Evolutionary conservation across 1,140 invertebrate genomes (phyloP).

Genomic region (Zaprionus ornatus): DNA sequence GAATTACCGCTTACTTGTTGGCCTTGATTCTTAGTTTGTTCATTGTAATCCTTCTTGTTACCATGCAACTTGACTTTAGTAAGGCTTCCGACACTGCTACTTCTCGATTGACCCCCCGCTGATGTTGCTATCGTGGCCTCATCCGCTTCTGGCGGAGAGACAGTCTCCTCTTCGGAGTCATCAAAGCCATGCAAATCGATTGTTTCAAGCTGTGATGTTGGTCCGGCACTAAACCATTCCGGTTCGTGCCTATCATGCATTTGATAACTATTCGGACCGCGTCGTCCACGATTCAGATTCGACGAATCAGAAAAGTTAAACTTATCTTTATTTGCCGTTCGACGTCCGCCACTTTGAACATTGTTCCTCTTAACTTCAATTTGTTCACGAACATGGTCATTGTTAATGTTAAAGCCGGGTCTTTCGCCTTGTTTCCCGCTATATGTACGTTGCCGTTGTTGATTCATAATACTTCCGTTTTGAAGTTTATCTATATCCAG

Average conservation of each 20-base stretch:
- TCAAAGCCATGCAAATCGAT: conserved; percentile 97
- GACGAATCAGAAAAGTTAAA: conserved; percentile 27
- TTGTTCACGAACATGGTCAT: conserved; percentile 22
- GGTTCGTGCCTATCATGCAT: conserved; percentile 86
- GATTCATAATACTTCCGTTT: conserved; percentile 30
- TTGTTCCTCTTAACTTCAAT: conserved; percentile 40
- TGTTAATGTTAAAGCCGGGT: conserved; percentile 28
- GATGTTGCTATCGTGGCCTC: not conserved
- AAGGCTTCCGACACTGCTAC: conserved; percentile 43
- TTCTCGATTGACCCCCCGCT: conserved; percentile 14
- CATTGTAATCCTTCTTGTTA: conserved; percentile 21
- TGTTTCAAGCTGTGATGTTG: conserved; percentile 95
- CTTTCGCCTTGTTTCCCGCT: conserved; percentile 29
- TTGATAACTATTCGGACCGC: conserved; percentile 83
- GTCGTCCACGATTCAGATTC: conserved; percentile 53
- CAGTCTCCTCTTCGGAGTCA: conserved; percentile 85
- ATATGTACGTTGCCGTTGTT: conserved; percentile 36
- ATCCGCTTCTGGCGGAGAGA: conserved; percentile 37
- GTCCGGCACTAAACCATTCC: conserved; percentile 93
- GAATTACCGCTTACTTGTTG: conserved; percentile 10
- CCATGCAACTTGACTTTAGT: conserved; percentile 19
- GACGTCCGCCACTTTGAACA: conserved; percentile 28
- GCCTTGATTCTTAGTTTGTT: conserved; percentile 8
- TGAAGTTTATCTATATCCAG: conserved; percentile 50
- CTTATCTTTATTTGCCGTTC: conserved; percentile 56